phyloP scores from a whole-genome alignment of 2,797 vertebrate genomes.

The Hemibagrus guttatus region DNA sequence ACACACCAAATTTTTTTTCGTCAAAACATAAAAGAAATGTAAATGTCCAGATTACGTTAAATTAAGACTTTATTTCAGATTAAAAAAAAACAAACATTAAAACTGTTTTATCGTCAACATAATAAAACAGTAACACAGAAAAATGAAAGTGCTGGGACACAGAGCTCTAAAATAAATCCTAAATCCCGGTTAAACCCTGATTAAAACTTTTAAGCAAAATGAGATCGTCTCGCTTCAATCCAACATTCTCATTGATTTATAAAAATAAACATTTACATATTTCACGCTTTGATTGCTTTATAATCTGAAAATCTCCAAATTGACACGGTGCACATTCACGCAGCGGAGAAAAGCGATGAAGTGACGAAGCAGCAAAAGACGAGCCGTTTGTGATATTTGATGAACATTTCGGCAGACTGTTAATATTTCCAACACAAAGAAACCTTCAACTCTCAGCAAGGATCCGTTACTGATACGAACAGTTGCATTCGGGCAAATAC shows the following conservation, averaged over 20 bases:
- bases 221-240: neutral
- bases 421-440: neutral
- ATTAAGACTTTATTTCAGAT: no score
- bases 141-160: neutral
- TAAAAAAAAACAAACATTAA: no score
- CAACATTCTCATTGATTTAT: neutral
- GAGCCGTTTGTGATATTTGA: neutral
- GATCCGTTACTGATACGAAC: conserved; percentile 33
- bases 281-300: neutral
- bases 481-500: conserved; percentile 39
- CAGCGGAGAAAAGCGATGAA: neutral
- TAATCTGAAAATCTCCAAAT: neutral
- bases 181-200: neutral
- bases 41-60: no score
- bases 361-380: neutral
- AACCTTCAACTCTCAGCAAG: neutral
- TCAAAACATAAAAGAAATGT: no score
- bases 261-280: neutral
- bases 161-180: neutral
- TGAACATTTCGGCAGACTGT: neutral
- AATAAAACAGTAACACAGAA: neutral
- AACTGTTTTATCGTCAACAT: no score
- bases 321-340: neutral
- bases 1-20: neutral
- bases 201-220: neutral